Evolutionary conservation across 2,113 vertebrate species (phyloP).

Genomic region (Hippocampus abdominalis): DNA sequence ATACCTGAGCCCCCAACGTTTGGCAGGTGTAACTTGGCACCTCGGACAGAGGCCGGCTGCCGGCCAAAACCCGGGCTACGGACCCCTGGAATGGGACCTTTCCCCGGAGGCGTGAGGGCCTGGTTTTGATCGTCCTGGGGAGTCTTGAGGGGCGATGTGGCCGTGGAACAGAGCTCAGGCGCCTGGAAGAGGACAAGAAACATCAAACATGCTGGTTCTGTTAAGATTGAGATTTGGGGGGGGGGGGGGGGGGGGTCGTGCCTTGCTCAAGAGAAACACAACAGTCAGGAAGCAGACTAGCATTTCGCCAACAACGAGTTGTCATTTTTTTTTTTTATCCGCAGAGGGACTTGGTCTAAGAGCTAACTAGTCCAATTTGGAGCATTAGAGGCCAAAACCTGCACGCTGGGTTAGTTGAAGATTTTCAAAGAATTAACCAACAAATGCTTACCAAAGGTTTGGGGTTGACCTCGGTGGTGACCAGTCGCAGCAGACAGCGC

Average conservation of each 20-base stretch:
- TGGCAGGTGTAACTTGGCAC: slow-evolving; percentile 72
- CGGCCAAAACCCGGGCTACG: slow-evolving; percentile 87
- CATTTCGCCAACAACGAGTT: too few species aligned
- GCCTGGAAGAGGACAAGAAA: slow-evolving; percentile 58
- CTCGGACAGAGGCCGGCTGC: slow-evolving; percentile 77
- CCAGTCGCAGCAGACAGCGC: slow-evolving; percentile 87
- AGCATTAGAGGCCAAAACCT: too few species aligned
- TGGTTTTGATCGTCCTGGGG: slow-evolving; percentile 83
- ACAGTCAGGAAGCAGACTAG: too few species aligned
- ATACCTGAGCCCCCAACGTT: slow-evolving; percentile 58
- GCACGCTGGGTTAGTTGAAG: too few species aligned
- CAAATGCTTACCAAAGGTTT: slow-evolving; percentile 80
- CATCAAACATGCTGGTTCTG: not conserved
- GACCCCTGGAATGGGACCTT: slow-evolving; percentile 71
- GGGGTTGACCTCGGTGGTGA: slow-evolving; percentile 90
- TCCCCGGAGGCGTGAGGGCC: slow-evolving; percentile 81
- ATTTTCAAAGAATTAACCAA: not conserved
- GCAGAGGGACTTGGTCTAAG: too few species aligned
- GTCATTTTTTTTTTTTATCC: too few species aligned
- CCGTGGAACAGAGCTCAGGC: slow-evolving; percentile 80
- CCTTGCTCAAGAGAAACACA: too few species aligned
- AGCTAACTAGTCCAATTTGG: too few species aligned
- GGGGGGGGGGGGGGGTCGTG: too few species aligned
- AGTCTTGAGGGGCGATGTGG: slow-evolving; percentile 80
- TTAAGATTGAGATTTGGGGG: too few species aligned